phyloP scores from a whole-genome alignment of 2,113 vertebrate genomes.

The Crotophaga sulcirostris region DNA sequence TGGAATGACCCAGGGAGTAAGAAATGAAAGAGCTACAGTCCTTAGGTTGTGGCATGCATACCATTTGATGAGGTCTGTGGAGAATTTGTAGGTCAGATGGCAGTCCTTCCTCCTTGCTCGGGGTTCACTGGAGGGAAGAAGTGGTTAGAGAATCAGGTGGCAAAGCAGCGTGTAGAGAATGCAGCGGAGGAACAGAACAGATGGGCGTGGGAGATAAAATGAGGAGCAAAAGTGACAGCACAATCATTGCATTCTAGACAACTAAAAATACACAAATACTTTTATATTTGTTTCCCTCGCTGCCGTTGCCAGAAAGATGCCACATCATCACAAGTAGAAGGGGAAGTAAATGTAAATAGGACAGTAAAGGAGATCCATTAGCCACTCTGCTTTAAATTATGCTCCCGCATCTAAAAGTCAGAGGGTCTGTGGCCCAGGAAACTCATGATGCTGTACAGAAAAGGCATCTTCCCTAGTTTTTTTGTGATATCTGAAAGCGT shows the following conservation, averaged over 20 bases:
- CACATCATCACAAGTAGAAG: background rate
- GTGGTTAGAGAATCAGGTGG: background rate
- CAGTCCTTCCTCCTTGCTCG: background rate
- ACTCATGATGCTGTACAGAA: background rate
- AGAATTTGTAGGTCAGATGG: background rate
- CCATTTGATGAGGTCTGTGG: background rate
- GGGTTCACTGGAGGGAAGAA: background rate
- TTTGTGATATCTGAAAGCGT: background rate
- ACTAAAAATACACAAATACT: conserved; percentile 64
- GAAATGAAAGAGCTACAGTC: background rate
- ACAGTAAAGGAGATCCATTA: background rate
- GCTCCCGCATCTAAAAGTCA: background rate
- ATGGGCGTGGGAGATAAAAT: conserved; percentile 49
- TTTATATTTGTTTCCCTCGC: conserved; percentile 34
- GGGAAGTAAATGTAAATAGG: background rate
- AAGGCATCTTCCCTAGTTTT: background rate
- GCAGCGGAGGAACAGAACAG: conserved; percentile 37
- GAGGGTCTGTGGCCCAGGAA: background rate
- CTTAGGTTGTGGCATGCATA: background rate
- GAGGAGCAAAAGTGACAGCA: conserved; percentile 38
- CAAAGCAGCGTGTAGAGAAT: background rate
- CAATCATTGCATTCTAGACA: conserved; percentile 58
- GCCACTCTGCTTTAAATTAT: background rate
- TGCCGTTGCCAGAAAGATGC: conserved; percentile 38
- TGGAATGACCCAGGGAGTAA: background rate